phyloP scores from a whole-genome alignment of 2,113 vertebrate species.

The Anarrhichthys ocellatus region DNA sequence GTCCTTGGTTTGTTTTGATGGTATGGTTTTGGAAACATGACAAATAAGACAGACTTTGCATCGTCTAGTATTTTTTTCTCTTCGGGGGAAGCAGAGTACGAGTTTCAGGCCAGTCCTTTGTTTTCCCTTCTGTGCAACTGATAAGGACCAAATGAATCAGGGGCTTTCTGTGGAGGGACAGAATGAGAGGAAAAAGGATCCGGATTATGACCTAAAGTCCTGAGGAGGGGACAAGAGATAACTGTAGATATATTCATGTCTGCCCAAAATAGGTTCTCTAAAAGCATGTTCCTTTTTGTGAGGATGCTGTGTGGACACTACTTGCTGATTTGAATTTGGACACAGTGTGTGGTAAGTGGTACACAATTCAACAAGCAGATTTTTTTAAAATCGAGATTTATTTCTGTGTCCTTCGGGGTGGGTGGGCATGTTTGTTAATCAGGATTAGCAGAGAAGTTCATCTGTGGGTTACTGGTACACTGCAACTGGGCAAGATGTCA shows the following conservation, averaged over 20 bases:
- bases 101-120: slow-evolving; percentile 71
- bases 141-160: slow-evolving; percentile 71
- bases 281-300: slow-evolving; percentile 16
- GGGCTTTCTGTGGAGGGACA: slow-evolving; percentile 57
- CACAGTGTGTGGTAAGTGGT: neutral
- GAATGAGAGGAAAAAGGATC: slow-evolving; percentile 67
- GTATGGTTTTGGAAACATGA: neutral
- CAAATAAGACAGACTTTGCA: neutral
- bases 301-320: slow-evolving; percentile 14
- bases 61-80: neutral
- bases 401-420: slow-evolving; percentile 20
- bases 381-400: slow-evolving; percentile 31
- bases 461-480: slow-evolving; percentile 72
- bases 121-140: slow-evolving; percentile 69
- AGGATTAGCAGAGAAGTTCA: slow-evolving; percentile 73
- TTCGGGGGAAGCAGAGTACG: slow-evolving; percentile 51
- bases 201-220: slow-evolving; percentile 58
- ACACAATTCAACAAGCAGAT: neutral
- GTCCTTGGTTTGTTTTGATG: neutral
- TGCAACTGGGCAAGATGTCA: slow-evolving; percentile 45
- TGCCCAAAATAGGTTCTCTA: slow-evolving; percentile 39
- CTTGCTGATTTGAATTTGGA: slow-evolving; percentile 21
- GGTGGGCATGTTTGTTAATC: slow-evolving; percentile 52
- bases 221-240: slow-evolving; percentile 50
- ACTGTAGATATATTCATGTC: slow-evolving; percentile 47